Evolutionary conservation across 2,797 vertebrate genomes (phyloP), one percentile per base, ranked within the genome.

Genomic region (Echeneis naucrates): DNA sequence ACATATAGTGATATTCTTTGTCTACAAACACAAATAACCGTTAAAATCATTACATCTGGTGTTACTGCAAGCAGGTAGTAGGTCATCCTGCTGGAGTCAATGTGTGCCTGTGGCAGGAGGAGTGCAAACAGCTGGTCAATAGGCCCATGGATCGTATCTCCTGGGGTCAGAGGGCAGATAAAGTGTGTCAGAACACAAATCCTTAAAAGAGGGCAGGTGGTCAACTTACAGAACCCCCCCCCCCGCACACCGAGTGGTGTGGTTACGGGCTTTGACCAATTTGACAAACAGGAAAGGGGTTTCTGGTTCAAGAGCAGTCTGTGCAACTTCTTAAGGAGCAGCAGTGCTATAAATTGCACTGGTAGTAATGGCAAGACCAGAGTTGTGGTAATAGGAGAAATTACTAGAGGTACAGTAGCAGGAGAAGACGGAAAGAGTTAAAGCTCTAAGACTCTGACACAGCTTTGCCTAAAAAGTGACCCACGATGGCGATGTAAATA

Each of bases 141-240:
- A 76, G 84, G 2, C 58, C 55, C 63, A 62, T 38, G 69, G 78
- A 79, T 80, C 65, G 53, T 17, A 57, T 84, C 80, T 83, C 68
- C 55, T 32, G 32, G 35, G 70, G 71, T 78, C 68, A 71, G 32
- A 82, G 72, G 75, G 35, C 76, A 81, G 67, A 76, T 81, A 77
- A 87, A 89, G 82, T 80, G 84, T 91, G 87, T 70, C 70, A 51
- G 53, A 76, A 40, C 66, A 70, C 58, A 26, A 44, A 68, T 21
- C 47, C 33, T 35, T 66, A 45, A 69, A 16, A 24, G 16, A 69
- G 33, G 74, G 19, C 64, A 82, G 72, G 56, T 82, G 82, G 59
- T 67, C 14, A 12, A 10, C 24, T 11, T 56, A 68, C 67, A 72
- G 55, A 57, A 63, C 26, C 45, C 37, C 42, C 16, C 26, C 33